phyloP scores from a whole-genome alignment of 2,113 vertebrate species.

The Quiscalus mexicanus region DNA sequence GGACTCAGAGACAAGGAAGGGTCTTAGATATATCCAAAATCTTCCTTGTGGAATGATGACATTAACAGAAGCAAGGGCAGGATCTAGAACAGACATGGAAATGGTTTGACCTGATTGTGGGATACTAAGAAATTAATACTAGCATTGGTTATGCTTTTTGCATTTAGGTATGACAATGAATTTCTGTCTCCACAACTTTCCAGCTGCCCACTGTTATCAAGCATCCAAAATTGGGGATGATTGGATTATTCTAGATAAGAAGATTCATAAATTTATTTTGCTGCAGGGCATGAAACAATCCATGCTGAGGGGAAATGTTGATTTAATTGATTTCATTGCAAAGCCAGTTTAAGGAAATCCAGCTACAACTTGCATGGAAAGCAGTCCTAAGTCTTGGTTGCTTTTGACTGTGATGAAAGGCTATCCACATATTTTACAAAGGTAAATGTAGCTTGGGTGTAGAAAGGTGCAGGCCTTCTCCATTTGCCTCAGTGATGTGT shows the following conservation, averaged over 20 bases:
- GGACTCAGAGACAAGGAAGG: neutral
- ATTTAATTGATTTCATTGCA: neutral
- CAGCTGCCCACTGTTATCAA: neutral
- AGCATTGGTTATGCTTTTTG: neutral
- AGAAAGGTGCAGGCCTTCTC: neutral
- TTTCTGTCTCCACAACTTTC: neutral
- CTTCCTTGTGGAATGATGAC: neutral
- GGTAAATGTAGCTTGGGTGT: neutral
- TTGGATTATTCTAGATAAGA: neutral
- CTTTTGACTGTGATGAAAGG: neutral
- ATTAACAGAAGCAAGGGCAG: neutral
- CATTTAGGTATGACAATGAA: neutral
- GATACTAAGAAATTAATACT: neutral
- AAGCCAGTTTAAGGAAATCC: neutral
- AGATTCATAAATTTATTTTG: neutral
- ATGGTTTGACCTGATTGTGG: neutral
- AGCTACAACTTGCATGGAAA: neutral
- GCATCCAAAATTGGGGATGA: neutral
- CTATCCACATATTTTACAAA: neutral
- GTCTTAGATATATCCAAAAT: neutral
- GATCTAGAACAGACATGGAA: neutral
- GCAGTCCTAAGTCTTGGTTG: neutral
- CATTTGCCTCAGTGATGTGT: neutral
- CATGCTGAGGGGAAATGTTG: neutral
- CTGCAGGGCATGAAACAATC: neutral